A percentile compares a stretch with the other conserved stretches of the same genome.
These are phyloP conservation scores for Stercorarius parasiticus DNA, from an alignment of 2,113 vertebrate species.

Conservation along the genomic window DNA sequence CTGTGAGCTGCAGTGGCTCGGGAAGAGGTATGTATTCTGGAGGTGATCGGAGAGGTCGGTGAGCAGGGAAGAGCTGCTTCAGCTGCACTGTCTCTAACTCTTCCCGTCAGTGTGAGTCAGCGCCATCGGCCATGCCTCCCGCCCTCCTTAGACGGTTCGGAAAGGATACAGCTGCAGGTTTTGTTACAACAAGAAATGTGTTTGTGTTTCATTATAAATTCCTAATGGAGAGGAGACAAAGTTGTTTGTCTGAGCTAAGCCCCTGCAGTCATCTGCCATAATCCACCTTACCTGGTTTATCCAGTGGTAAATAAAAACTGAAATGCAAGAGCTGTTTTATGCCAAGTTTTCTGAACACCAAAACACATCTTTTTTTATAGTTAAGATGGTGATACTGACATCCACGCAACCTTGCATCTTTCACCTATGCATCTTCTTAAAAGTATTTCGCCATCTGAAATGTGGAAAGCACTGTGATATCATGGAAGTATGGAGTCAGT, in stretches of 20 bases:
- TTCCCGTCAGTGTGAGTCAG: not conserved
- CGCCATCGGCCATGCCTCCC: not conserved
- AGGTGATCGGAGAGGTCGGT: not conserved
- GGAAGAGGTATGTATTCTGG: not conserved
- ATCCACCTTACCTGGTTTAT: not conserved
- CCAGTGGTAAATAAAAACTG: not conserved
- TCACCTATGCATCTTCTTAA: not conserved
- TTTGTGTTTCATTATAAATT: not conserved
- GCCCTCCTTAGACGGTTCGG: not conserved
- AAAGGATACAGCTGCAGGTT: not conserved
- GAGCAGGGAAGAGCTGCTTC: not conserved
- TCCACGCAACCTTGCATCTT: not conserved
- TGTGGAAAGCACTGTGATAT: not conserved
- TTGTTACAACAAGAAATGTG: not conserved
- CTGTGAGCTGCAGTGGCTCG: not conserved
- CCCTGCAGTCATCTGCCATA: not conserved
- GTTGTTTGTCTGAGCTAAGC: not conserved
- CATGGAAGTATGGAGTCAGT: not conserved
- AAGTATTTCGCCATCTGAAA: not conserved
- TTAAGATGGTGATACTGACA: not conserved
- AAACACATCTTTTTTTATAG: not conserved
- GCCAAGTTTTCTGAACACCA: not conserved
- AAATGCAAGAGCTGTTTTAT: rapidly evolving
- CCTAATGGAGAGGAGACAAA: not conserved
- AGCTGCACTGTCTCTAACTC: not conserved